Evolutionary conservation across 2,888 invertebrate species (phyloP).

Genomic region (Seira sanloemensis): DNA sequence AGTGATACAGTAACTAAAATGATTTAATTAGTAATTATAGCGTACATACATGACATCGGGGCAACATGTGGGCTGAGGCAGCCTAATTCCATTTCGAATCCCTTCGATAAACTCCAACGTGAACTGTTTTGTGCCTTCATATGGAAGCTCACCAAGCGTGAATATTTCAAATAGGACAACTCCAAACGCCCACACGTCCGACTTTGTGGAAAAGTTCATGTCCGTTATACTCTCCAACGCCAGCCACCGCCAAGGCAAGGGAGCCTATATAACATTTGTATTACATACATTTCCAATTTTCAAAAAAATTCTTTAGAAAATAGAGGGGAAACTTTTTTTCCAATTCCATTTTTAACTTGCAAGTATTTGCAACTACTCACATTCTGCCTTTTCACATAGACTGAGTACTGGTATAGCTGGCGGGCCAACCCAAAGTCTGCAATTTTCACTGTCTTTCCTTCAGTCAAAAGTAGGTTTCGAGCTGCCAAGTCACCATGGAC

Average conservation of each 20-base stretch:
- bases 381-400: conserved; percentile 58
- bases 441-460: conserved; percentile 45
- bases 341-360: too few relatives aligned
- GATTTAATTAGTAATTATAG: too few relatives aligned
- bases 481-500: conserved; percentile 54
- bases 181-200: conserved; percentile 57
- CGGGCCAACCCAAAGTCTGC: conserved; percentile 59
- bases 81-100: conserved; percentile 41
- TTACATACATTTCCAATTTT: too few relatives aligned
- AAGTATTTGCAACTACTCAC: conserved; percentile 42
- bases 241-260: conserved; percentile 59
- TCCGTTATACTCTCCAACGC: conserved; percentile 51
- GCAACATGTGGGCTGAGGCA: conserved; percentile 35
- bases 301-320: too few relatives aligned
- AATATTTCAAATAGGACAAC: conserved; percentile 52
- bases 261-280: conserved; percentile 40
- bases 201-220: conserved; percentile 55
- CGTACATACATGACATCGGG: conserved; percentile 44
- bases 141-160: conserved; percentile 47
- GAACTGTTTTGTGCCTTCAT: conserved; percentile 23
- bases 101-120: conserved; percentile 47
- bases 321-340: too few relatives aligned
- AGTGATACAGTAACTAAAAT: too few relatives aligned
- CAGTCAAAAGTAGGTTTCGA: conserved; percentile 50
- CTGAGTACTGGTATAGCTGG: conserved; percentile 57